Evolutionary conservation across 2,888 invertebrate genomes (phyloP), one percentile per base, ranked within the genome.

Genomic region (Hylaea fasciaria): DNA sequence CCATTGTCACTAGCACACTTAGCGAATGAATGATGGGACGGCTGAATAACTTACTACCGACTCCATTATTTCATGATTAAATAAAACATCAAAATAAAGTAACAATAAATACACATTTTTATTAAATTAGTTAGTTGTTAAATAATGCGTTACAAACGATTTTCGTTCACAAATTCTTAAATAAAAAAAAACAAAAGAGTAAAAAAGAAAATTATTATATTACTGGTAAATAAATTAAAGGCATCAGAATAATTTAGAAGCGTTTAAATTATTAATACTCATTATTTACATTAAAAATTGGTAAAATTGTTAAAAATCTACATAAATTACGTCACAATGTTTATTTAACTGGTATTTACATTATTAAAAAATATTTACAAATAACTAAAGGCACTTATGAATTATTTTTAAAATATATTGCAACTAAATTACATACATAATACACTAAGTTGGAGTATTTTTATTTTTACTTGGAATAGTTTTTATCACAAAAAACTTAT

Each of bases 31-130:
- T 32, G 32, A 22, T 22, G 2, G 2, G 22, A 3, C 5, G 22
- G 22, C 22, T n/a, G 22, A 22, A 22, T 22, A 22, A 5, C 22
- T 22, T 22, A 22, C 9, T 32, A 7, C 4, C 28, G 28, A 28
- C 28, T 7, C 7, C 7, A 28, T 28, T 5, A 28, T 28, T 28
- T 7, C 9, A 32, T 32, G 32, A 32, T 7, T 12, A 17, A 43
- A 43, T 43, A 49, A 39, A 37, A 40, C 10, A 17, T 0, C 12
- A 40, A 13, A 40, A 43, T 76, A 76, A 80, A 78, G 77, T 78
- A 87, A 85, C 80, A 91, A 91, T 91, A 91, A 91, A 91, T 90
- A 91, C 80, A 85, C 70, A n/a, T 12, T 13, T 89, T 87, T 86
- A 88, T 85, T 86, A 84, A 79, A 78, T 85, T 85, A 83, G 76